A percentile compares a stretch with the other conserved stretches of the same genome.
These are phyloP conservation scores for Echeneis naucrates DNA, from an alignment of 2,797 vertebrate genomes.

Conservation along the genomic window DNA sequence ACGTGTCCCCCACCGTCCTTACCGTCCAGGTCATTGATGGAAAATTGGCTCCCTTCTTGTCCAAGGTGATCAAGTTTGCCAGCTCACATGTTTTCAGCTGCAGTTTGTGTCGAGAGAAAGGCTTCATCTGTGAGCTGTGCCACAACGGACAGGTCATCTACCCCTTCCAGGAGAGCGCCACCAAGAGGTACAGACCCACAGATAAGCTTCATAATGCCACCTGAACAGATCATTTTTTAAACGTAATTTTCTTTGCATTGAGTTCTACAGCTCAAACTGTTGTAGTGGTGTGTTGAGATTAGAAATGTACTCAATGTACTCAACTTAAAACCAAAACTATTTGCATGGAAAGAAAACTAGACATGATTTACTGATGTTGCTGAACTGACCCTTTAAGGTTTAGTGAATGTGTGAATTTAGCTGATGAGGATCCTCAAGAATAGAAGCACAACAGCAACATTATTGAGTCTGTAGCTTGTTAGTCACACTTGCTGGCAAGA, in stretches of 20 bases:
- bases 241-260: too few relatives aligned
- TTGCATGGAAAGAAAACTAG: not conserved
- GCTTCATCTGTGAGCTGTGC: constrained; percentile 99
- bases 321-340: not conserved
- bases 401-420: too few relatives aligned
- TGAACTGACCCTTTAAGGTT: not conserved
- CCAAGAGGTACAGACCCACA: constrained; percentile 88
- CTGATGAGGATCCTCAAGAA: not conserved
- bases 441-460: not conserved
- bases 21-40: constrained; percentile 93
- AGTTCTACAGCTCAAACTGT: too few relatives aligned
- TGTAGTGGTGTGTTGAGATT: too few relatives aligned
- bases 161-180: constrained; percentile 96
- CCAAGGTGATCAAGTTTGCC: constrained; percentile 98
- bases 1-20: not conserved
- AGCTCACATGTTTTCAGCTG: constrained; percentile 96
- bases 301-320: too few relatives aligned
- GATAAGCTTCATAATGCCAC: not conserved
- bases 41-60: constrained; percentile 95
- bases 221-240: too few relatives aligned
- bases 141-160: constrained; percentile 96
- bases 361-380: not conserved
- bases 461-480: constrained; percentile 27
- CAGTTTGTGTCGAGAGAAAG: constrained; percentile 97
- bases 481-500: constrained; percentile 1